Percentiles rank a stretch among this genome's conserved stretches.
Conservation (phyloP, 2,113 vertebrate genomes). For the Nothobranchius kuhntae region DNA sequence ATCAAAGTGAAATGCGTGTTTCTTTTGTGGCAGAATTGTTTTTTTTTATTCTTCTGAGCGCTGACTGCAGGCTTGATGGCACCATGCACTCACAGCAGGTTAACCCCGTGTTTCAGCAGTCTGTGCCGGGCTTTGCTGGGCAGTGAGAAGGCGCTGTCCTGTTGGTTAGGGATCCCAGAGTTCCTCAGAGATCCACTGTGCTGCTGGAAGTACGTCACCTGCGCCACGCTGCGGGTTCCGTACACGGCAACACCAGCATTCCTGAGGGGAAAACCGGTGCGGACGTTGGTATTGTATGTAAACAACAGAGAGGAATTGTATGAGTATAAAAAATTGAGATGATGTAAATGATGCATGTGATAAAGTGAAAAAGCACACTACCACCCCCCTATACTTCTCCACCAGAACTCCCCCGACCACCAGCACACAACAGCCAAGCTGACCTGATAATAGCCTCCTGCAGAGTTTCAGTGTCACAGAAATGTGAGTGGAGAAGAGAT, state of each 20-base stretch:
- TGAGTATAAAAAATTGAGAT: background rate
- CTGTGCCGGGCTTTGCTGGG: conserved; percentile 87
- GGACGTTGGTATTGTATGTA: conserved; percentile 5
- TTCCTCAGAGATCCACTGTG: conserved; percentile 76
- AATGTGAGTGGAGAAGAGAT: conserved; percentile 87
- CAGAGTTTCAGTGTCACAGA: conserved; percentile 79
- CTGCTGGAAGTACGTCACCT: conserved; percentile 94
- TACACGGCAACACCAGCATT: conserved; percentile 85
- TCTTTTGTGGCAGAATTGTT: too few relatives aligned
- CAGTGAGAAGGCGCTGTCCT: conserved; percentile 87
- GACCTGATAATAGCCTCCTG: conserved; percentile 91
- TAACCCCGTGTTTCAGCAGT: conserved; percentile 92
- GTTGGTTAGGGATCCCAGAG: conserved; percentile 89
- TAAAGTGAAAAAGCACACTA: conserved; percentile 24
- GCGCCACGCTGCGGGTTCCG: conserved; percentile 81
- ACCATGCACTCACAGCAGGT: conserved; percentile 82
- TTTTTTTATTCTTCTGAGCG: background rate
- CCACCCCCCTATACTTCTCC: conserved; percentile 11
- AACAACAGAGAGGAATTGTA: too few relatives aligned
- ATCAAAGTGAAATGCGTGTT: too few relatives aligned
- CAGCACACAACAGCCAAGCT: conserved; percentile 56
- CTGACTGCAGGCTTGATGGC: background rate
- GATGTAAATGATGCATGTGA: background rate
- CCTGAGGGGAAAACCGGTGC: conserved; percentile 68
- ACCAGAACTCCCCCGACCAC: conserved; percentile 17